phyloP scores from a whole-genome alignment of 2,113 vertebrate genomes.

The Oceanodroma tethys region DNA sequence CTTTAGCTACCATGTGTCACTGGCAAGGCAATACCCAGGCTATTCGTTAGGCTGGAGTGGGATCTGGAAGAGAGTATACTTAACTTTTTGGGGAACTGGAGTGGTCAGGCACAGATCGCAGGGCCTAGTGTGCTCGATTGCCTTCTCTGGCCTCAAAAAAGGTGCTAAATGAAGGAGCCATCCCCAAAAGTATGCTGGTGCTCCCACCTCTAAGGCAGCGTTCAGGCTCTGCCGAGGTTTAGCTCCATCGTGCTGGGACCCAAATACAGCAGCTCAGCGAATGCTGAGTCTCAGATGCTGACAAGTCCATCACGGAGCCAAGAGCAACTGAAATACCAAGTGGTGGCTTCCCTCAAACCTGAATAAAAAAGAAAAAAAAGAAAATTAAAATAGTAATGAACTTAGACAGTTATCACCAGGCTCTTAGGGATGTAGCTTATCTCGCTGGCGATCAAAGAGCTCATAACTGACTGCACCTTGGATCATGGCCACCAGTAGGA shows the following conservation, averaged over 20 bases:
- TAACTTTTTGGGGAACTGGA: neutral
- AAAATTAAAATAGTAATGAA: neutral
- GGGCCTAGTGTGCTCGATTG: neutral
- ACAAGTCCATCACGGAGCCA: neutral
- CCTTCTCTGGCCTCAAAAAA: neutral
- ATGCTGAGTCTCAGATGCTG: neutral
- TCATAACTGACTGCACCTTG: neutral
- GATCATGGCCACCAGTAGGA: neutral
- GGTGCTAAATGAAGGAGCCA: neutral
- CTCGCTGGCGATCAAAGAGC: neutral
- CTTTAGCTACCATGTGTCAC: neutral
- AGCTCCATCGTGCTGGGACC: accelerated
- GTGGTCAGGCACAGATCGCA: neutral
- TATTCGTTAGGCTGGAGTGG: neutral
- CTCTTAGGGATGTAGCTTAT: neutral
- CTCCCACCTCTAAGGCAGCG: neutral
- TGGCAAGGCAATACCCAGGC: neutral
- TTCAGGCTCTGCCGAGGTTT: neutral
- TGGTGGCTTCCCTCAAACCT: neutral
- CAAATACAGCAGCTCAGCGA: neutral
- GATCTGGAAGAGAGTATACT: neutral
- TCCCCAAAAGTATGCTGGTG: no score
- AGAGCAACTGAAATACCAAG: neutral
- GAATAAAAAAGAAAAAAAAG: neutral
- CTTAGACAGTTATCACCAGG: neutral